Base-by-base conservation (phyloP, 2,888 invertebrate species). In the Melanchra persicariae region DNA sequence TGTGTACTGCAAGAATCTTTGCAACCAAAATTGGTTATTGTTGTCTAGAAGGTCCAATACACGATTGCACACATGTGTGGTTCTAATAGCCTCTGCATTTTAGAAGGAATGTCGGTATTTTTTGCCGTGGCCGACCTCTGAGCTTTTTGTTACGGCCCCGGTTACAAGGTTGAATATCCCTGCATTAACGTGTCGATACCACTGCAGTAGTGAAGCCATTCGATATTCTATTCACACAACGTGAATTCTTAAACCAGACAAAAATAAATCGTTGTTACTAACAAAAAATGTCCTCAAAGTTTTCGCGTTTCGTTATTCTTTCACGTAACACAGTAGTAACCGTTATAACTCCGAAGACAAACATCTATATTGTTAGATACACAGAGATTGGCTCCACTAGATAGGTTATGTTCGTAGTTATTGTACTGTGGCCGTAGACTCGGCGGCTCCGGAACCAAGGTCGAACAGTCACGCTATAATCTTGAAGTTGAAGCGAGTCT, bases 391-490 rank as follows among this genome's bases (percentile, higher is more conserved):
- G 58, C 61, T 73, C 24, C 47, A 67, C 19, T 74, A 72, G 62
- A 77, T 78, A 81, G 62, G 65, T 65, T 54, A 77, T 64, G 57
- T 70, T 67, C 57, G 68, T 62, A 55, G 71, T 69, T 66, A 69
- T 75, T 69, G 59, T 72, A 64, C 60, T 59, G 68, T 62, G 61
- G 69, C 37, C 63, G 67, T 73, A 85, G 85, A 85, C 85, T 61
- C 67, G 61, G 2, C 76, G 85, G 77, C 85, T 79, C 82, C 85
- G 57, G 19, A 26, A 17, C 72, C 86, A 85, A 85, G 85, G 85
- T 59, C 79, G 77, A 17, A 43, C 57, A 71, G 78, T 84, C 84
- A 85, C 85, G 84, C 83, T 61, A 84, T 67, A 59, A 64, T 73
- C 60, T 74, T 54, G 47, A 61, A 74, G 60, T 57, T 34, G 54